Conservation (phyloP, 2,888 invertebrate genomes). For the Agrochola litura region DNA sequence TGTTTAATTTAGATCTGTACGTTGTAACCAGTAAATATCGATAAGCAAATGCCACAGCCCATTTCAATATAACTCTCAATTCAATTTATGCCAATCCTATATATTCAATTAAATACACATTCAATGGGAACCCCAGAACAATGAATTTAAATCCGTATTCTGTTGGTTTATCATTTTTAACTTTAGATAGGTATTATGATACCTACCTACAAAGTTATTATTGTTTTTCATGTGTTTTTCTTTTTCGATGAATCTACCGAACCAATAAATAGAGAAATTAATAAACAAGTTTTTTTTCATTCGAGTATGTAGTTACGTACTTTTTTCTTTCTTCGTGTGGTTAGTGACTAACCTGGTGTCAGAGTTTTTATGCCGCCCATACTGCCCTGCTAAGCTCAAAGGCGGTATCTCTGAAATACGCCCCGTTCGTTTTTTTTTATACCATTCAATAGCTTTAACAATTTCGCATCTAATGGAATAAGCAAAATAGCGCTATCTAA, state of each 20-base stretch:
- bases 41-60: conserved; percentile 43
- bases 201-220: neutral
- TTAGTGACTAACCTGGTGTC: no score
- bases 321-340: no score
- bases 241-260: neutral
- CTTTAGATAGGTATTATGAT: neutral
- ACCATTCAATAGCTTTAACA: no score
- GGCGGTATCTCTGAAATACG: no score
- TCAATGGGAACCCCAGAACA: conserved; percentile 36
- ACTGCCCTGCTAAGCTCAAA: no score
- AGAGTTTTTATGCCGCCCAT: no score
- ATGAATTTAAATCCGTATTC: conserved; percentile 42
- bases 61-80: conserved; percentile 60
- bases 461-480: no score
- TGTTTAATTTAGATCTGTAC: conserved; percentile 38
- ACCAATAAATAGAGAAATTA: neutral
- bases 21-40: conserved; percentile 41
- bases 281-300: neutral
- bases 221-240: neutral
- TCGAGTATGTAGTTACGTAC: neutral
- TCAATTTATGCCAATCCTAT: conserved; percentile 59
- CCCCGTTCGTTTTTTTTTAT: no score
- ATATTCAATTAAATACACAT: conserved; percentile 54
- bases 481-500: no score
- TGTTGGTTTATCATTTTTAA: conserved; percentile 34